Percentiles rank a stretch among this genome's conserved stretches.
phyloP scores from a whole-genome alignment of 2,113 vertebrate species.

The Rafetus swinhoei region DNA sequence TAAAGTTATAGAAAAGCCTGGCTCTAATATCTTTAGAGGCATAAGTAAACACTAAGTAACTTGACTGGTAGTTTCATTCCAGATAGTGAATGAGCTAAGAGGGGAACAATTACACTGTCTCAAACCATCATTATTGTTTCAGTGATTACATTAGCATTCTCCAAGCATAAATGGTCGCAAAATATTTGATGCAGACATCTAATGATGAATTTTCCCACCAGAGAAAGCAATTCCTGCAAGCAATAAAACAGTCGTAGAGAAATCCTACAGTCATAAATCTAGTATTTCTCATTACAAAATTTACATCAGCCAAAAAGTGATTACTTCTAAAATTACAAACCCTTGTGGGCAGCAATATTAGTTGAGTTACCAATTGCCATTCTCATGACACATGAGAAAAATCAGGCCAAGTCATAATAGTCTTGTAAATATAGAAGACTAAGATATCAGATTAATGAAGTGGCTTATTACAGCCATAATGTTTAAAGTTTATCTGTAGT shows the following conservation, averaged over 20 bases:
- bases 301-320: constrained; percentile 59
- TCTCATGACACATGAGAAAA: constrained; percentile 58
- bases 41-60: neutral
- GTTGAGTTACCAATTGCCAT: constrained; percentile 50
- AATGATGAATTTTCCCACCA: constrained; percentile 64
- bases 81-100: constrained; percentile 24
- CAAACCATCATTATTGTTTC: constrained; percentile 52
- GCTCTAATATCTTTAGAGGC: neutral
- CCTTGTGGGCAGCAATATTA: constrained; percentile 55
- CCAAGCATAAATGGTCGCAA: constrained; percentile 53
- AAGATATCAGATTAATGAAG: constrained; percentile 40
- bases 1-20: neutral
- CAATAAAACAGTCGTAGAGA: constrained; percentile 69
- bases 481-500: constrained; percentile 2
- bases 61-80: constrained; percentile 22
- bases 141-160: constrained; percentile 66
- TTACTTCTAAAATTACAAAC: constrained; percentile 64
- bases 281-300: constrained; percentile 72
- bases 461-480: constrained; percentile 22
- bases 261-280: constrained; percentile 67
- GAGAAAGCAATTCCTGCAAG: constrained; percentile 67
- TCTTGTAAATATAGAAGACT: constrained; percentile 26
- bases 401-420: constrained; percentile 40
- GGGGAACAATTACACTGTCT: constrained; percentile 56
- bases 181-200: constrained; percentile 56